A percentile compares a stretch with the other conserved stretches of the same genome.
Evolutionary conservation across 1,140 invertebrate species (phyloP).

Genomic region (Drosophila teissieri): DNA sequence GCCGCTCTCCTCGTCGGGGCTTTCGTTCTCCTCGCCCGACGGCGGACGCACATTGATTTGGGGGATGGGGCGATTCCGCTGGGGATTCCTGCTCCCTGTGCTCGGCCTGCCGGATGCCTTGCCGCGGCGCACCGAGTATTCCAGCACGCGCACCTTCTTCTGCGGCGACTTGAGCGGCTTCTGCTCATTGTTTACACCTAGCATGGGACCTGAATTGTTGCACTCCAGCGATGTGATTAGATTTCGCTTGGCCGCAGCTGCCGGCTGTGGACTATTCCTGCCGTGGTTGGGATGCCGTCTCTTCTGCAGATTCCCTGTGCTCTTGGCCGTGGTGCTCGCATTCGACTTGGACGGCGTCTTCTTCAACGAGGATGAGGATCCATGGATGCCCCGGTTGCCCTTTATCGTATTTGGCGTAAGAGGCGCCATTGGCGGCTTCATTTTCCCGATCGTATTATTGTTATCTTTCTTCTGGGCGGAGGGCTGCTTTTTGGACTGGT

Average conservation of each 20-base stretch:
- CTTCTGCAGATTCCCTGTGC: slow-evolving; percentile 27
- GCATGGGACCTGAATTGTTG: slow-evolving; percentile 15
- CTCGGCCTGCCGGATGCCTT: not conserved
- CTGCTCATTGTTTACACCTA: slow-evolving; percentile 3
- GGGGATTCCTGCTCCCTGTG: not conserved
- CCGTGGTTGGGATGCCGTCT: slow-evolving; percentile 2
- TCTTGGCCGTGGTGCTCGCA: not conserved
- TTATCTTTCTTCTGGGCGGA: slow-evolving; percentile 46
- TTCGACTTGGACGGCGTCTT: slow-evolving; percentile 34
- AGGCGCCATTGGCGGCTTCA: slow-evolving; percentile 10
- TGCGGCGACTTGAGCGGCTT: slow-evolving; percentile 7
- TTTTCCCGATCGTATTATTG: not conserved
- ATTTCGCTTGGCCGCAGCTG: slow-evolving; percentile 14
- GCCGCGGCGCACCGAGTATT: slow-evolving; percentile 7
- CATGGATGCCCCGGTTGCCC: not conserved
- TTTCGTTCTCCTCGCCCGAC: slow-evolving; percentile 19
- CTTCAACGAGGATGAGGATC: slow-evolving; percentile 18
- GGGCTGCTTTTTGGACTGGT: slow-evolving; percentile 66
- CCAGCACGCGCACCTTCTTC: slow-evolving; percentile 19
- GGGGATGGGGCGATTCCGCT: not conserved
- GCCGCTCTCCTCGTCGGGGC: not conserved
- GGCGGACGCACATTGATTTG: slow-evolving; percentile 14
- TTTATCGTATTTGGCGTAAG: slow-evolving; percentile 21
- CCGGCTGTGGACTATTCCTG: not conserved
- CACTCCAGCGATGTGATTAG: slow-evolving; percentile 16